Base-by-base conservation (phyloP, 1,140 invertebrate genomes). In the Brachionus asplanchnoidis region DNA sequence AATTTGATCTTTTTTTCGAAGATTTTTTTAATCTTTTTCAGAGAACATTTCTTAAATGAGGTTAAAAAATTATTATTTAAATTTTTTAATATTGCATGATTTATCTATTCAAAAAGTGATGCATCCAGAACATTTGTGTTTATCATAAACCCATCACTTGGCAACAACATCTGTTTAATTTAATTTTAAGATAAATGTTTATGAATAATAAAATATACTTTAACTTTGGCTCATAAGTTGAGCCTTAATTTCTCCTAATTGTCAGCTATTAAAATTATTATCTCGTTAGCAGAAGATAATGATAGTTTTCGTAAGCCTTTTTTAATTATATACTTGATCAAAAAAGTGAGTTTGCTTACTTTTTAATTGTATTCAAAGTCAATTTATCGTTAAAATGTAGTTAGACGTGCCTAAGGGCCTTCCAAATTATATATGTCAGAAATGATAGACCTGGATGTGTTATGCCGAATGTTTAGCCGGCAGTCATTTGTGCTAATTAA, bases 181-280 rank as follows among this genome's bases (percentile, higher is more conserved):
- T 77, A 44, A 40, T 40, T 73, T n/a, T 17, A 23, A 46, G 73
- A 77, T 50, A 50, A 46, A 77, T 77, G 44, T 28, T 77, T 32
- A 73, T 42, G 8, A 40, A 73, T 42, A 42, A 12, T 32, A 12
- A 77, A 23, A 46, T 46, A 77, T 46, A 50, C 36, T 20, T 73
- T 11, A 20, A 14, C 42, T 26, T 77, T 9, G 1, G 11, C 44
- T 50, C 9, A 11, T 77, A 11, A 28, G 20, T 3, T 32, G n/a
- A 44, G 42, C 17, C 17, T 46, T 46, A 26, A 46, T 46, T 26
- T 46, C 44, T 36, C 23, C 44, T 77, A 77, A 77, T 77, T 77
- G 73, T 77, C 73, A 77, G 73, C 73, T 77, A 77, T 77, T 77
- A 77, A 77, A 77, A 50, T 50, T 77, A 77, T 50, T 77, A 77